Evolutionary conservation across 2,888 invertebrate species (phyloP), one percentile per base, ranked within the genome.

Genomic region (Sphecodes monilicornis): DNA sequence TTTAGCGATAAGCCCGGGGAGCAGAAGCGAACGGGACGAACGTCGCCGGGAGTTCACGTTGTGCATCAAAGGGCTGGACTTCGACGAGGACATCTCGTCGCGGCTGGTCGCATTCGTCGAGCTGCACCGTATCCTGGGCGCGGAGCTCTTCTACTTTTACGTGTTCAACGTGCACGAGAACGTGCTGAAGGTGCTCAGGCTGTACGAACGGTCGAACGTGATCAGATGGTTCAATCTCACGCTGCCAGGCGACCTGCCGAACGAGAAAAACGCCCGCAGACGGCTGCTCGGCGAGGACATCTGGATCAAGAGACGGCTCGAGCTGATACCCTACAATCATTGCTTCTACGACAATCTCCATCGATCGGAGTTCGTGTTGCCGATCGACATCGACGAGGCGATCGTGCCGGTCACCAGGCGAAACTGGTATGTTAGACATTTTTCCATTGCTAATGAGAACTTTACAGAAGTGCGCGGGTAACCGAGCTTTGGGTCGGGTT

Each of bases 271-370:
- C 1, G 91, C 91, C 36, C 92, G 96, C 57, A 93, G 95, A 50
- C 87, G 89, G 2, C 95, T 95, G 82, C 93, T 96, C 36, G 93
- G 93, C 86, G 92, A 94, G 39, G 95, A 96, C 87, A 92, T 96
- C 54, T 97, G 97, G 96, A 97, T 97, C 92, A 96, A 97, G 91
- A 95, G 97, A 89, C 96, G 96, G 78, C 95, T 97, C 94, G 97
- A 97, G 93, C 95, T 97, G 50, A 95, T 97, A 85, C 96, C 97
- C 0, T 97, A 97, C 94, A 97, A 97, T 93, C 97, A 97, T 93
- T 97, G 97, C 92, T 96, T 97, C 82, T 97, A 97, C 93, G 96
- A 97, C 93, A 97, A 97, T 94, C 94, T 97, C 76, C 95, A 96
- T 90, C 95, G 95, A 86, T 97, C 97, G 60, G 95, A 96, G 90